Conservation (phyloP, 2,888 invertebrate species). For the Cryptosula pallasiana region DNA sequence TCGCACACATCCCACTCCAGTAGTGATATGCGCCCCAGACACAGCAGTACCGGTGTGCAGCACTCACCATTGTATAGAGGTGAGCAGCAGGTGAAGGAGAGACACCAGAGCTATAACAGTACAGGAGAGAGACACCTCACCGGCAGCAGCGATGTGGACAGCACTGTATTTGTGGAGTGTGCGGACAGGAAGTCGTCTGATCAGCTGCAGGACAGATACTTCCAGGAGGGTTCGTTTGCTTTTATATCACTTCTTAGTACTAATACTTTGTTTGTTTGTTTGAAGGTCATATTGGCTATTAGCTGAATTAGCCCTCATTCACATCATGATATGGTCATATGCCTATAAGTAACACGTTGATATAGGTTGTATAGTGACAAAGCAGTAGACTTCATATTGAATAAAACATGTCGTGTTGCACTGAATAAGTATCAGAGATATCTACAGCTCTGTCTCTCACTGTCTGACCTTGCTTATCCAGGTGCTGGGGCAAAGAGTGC, state of each 20-base stretch:
- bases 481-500: constrained; percentile 6
- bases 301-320: not conserved
- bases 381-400: too few relatives aligned
- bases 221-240: constrained; percentile 4
- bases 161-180: not conserved
- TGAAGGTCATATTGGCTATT: not conserved
- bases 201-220: not conserved
- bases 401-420: too few relatives aligned
- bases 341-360: not conserved
- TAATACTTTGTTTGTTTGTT: not conserved
- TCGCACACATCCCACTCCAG: not conserved
- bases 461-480: too few relatives aligned
- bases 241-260: not conserved
- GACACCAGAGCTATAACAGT: not conserved
- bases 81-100: not conserved
- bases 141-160: constrained; percentile 10
- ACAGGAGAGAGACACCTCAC: constrained; percentile 1
- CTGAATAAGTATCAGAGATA: too few relatives aligned
- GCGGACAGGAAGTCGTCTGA: not conserved
- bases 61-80: not conserved
- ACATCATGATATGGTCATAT: not conserved
- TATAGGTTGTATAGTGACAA: not conserved
- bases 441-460: too few relatives aligned
- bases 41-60: not conserved
- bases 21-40: not conserved